Evolutionary conservation across 2,113 vertebrate genomes (phyloP), one percentile per base, ranked within the genome.

Genomic region (Pseudolaguvia tuberculata): DNA sequence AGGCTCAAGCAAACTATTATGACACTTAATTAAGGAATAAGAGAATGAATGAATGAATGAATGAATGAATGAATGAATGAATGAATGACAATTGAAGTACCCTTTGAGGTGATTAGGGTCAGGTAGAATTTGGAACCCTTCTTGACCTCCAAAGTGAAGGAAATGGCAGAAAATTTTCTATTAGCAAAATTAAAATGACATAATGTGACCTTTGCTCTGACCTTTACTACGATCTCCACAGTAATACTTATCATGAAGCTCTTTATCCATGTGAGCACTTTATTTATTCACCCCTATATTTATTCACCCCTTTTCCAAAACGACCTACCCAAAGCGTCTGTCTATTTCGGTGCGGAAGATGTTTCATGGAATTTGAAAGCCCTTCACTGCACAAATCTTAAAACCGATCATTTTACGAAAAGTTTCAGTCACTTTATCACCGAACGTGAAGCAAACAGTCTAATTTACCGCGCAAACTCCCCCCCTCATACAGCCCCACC

Each of bases 381-480:
- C 55, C 2, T 27, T 58, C 35, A 55, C 72, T 27, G 17, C 14
- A 29, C 17, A 20, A 39, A 63, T 66, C 50, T 9, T 59, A 56
- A 72, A 74, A 85, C 84, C 78, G 70, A 75, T 70, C 47, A 48
- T 71, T 20, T 73, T 2, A 3, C 73, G 65, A 86, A 17, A 29
- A 53, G 10, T n/a, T 85, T 81, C 78, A 83, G 80, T 88, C 86
- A 85, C 86, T 88, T 87, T 82, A 83, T 85, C 82, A 84, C 82
- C 90, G 87, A 90, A 92, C 89, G 89, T 89, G 88, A 87, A 92
- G 89, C 84, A 87, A 88, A 85, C 86, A 86, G 84, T 86, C 86
- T 88, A 89, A 88, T 89, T 91, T 88, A 86, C 86, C 84, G 85
- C 79, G 85, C 87, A 88, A 89, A 88, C 89, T 88, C 87, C 87